phyloP scores from a whole-genome alignment of 2,797 vertebrate species.

The Poeciliopsis presidionis region DNA sequence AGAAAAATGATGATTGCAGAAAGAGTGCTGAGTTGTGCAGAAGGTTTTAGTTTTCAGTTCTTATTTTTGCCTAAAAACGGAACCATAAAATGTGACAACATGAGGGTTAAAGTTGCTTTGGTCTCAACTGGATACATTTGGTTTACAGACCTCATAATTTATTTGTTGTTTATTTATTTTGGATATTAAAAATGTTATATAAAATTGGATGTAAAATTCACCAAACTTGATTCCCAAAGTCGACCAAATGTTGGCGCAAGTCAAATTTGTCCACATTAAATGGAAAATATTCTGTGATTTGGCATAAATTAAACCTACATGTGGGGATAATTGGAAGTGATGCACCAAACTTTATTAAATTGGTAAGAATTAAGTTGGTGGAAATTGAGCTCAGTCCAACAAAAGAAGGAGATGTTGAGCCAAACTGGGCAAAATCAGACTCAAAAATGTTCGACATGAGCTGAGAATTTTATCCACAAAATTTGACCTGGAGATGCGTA shows the following conservation, averaged over 20 bases:
- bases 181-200: too few relatives aligned
- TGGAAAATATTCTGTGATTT: neutral
- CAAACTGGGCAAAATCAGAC: neutral
- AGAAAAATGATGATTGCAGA: neutral
- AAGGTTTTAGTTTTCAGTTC: neutral
- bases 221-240: neutral
- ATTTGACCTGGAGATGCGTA: too few relatives aligned
- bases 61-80: neutral
- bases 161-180: too few relatives aligned
- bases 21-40: neutral
- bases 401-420: too few relatives aligned
- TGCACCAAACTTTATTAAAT: neutral
- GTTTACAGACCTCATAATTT: too few relatives aligned
- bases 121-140: too few relatives aligned
- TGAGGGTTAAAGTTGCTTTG: neutral
- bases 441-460: neutral
- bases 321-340: neutral
- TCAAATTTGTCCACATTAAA: neutral
- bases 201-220: neutral
- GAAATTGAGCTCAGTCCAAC: too few relatives aligned
- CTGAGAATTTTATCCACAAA: neutral
- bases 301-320: neutral
- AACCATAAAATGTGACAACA: neutral
- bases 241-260: too few relatives aligned
- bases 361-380: neutral